A percentile compares a stretch with the other conserved stretches of the same genome.
Evolutionary conservation across 2,888 invertebrate genomes (phyloP).

Genomic region (Silvanus unidentatus): DNA sequence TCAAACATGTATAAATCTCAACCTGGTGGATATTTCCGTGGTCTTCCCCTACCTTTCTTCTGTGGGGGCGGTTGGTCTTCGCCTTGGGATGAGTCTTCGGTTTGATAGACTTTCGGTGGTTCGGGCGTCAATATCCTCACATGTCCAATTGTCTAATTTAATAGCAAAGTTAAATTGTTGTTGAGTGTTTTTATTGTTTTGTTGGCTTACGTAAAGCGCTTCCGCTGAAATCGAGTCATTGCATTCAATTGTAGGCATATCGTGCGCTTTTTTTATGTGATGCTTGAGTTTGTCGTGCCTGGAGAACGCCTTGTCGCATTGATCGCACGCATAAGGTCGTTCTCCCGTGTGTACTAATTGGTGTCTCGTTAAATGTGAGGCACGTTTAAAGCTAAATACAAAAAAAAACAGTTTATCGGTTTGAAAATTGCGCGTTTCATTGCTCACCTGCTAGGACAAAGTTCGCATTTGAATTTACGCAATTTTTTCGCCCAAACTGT

Average conservation of each 20-base stretch:
- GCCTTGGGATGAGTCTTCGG: conserved; percentile 5
- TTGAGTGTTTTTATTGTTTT: background rate
- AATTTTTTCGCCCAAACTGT: conserved; percentile 33
- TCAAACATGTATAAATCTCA: background rate
- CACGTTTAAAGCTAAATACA: conserved; percentile 56
- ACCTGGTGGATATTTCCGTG: conserved; percentile 50
- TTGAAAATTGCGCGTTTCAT: background rate
- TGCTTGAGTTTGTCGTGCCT: conserved; percentile 67
- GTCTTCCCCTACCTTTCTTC: conserved; percentile 50
- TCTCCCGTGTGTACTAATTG: conserved; percentile 68
- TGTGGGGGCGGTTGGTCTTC: conserved; percentile 37
- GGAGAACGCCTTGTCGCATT: conserved; percentile 66
- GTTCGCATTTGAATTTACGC: conserved; percentile 36
- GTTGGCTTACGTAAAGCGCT: conserved; percentile 1
- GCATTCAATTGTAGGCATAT: conserved; percentile 17
- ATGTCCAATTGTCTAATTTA: conserved; percentile 19
- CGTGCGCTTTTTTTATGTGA: conserved; percentile 57
- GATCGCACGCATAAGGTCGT: conserved; percentile 62
- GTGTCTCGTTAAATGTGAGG: conserved; percentile 64
- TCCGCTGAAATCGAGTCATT: too few relatives aligned
- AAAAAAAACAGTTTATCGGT: background rate
- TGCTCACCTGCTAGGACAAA: conserved; percentile 36
- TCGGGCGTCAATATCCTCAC: background rate
- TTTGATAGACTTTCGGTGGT: background rate
- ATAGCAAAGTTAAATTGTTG: background rate